These are phyloP conservation scores for Vicugna pacos DNA, from an alignment of 2,113 vertebrate genomes.

Conservation along the genomic window DNA sequence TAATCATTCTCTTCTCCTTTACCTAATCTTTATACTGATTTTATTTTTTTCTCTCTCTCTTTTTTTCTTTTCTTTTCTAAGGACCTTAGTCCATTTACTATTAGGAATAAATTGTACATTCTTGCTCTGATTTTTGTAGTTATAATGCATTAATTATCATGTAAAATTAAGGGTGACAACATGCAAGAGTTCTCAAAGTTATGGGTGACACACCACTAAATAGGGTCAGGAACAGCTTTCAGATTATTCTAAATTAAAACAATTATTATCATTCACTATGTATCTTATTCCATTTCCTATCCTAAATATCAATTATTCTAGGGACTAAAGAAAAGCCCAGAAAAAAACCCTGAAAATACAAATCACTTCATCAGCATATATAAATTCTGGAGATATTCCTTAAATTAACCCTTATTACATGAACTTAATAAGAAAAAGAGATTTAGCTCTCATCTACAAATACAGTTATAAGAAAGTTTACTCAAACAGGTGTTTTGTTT, in stretches of 20 bases:
- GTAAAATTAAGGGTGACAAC: not conserved
- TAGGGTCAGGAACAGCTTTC: not conserved
- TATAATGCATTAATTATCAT: not conserved
- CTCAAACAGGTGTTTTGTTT: conserved; percentile 51
- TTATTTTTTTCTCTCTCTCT: not conserved
- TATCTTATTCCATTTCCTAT: not conserved
- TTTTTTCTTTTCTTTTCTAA: not conserved
- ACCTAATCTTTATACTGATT: not conserved
- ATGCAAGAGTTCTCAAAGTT: not conserved
- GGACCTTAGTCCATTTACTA: not conserved
- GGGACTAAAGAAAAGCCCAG: not conserved
- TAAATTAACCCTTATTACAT: not conserved
- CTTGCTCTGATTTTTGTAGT: conserved; percentile 41
- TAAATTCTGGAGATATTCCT: not conserved
- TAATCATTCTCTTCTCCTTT: not conserved
- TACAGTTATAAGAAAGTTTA: not conserved
- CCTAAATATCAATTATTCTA: conserved; percentile 14
- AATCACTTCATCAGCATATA: not conserved
- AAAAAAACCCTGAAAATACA: not conserved
- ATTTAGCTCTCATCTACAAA: not conserved
- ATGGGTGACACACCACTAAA: not conserved
- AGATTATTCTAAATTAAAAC: conserved; percentile 38
- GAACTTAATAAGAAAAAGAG: not conserved
- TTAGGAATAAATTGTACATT: conserved; percentile 18
- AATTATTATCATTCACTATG: not conserved